Percentiles rank a stretch among this genome's conserved stretches.
These are phyloP conservation scores for Hestina assimilis DNA, from an alignment of 1,140 invertebrate species.

Conservation along the genomic window DNA sequence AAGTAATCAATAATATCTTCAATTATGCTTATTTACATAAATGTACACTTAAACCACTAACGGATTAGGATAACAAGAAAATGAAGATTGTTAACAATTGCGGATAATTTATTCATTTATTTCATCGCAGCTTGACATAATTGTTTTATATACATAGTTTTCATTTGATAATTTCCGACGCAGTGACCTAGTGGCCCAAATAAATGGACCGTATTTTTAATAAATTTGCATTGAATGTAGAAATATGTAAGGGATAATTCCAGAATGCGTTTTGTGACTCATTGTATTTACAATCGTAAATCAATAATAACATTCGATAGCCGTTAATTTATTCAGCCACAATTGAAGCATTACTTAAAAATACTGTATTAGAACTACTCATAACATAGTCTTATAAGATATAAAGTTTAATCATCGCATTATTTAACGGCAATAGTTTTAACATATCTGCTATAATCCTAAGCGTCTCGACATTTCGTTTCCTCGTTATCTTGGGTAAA, in stretches of 20 bases:
- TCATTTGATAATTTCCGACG: slow-evolving; percentile 24
- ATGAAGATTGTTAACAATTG: neutral
- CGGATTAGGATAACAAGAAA: neutral
- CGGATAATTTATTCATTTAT: slow-evolving; percentile 3
- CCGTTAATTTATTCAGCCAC: too few species aligned
- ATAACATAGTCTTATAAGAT: too few species aligned
- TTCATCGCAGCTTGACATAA: neutral
- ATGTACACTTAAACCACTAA: neutral
- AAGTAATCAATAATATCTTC: neutral
- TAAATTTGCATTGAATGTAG: slow-evolving; percentile 40
- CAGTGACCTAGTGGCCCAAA: slow-evolving; percentile 29
- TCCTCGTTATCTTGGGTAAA: slow-evolving; percentile 33
- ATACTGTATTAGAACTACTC: too few species aligned
- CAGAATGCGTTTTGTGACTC: slow-evolving; percentile 32
- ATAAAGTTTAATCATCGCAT: too few species aligned
- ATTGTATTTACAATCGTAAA: slow-evolving; percentile 9
- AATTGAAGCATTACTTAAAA: too few species aligned
- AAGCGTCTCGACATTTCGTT: slow-evolving; percentile 4
- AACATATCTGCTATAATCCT: slow-evolving; percentile 2
- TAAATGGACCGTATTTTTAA: slow-evolving; percentile 35
- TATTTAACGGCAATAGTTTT: too few species aligned
- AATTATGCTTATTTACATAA: neutral
- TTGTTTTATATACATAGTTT: slow-evolving; percentile 1
- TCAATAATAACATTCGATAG: neutral
- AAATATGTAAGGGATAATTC: slow-evolving; percentile 25